These are phyloP conservation scores for Laticauda colubrina DNA, from an alignment of 2,113 vertebrate species.

Conservation along the genomic window DNA sequence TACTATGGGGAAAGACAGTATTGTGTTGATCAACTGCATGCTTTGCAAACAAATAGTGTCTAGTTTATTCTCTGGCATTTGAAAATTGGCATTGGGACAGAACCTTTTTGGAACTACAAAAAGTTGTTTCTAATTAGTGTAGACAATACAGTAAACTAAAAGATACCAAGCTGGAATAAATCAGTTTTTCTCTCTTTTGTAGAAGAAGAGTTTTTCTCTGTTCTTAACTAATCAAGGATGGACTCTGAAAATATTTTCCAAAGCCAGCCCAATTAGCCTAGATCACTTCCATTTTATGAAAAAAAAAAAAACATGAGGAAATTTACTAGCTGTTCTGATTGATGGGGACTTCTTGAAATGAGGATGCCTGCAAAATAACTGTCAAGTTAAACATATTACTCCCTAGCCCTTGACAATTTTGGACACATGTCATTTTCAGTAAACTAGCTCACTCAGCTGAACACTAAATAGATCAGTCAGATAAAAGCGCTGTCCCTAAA, in stretches of 20 bases:
- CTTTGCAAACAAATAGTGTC: not conserved
- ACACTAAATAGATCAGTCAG: not conserved
- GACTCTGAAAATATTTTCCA: not conserved
- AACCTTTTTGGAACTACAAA: not conserved
- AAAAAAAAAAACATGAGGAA: not conserved
- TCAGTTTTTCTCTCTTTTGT: not conserved
- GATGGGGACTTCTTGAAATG: not conserved
- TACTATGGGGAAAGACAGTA: not conserved
- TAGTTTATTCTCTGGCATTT: not conserved
- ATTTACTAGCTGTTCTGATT: not conserved
- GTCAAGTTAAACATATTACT: not conserved
- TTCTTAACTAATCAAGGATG: not conserved
- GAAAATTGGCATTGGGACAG: not conserved
- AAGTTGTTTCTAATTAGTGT: not conserved
- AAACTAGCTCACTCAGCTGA: not conserved
- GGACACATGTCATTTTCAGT: not conserved
- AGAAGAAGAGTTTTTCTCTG: not conserved
- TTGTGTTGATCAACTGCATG: not conserved
- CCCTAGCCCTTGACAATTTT: not conserved
- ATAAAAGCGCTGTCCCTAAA: slow-evolving; percentile 27
- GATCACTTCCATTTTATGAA: not conserved
- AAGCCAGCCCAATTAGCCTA: not conserved
- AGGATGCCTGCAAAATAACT: not conserved
- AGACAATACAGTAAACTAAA: not conserved
- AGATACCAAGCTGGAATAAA: not conserved